Base-by-base conservation (phyloP, 2,888 invertebrate genomes). In the Tipula helvola region DNA sequence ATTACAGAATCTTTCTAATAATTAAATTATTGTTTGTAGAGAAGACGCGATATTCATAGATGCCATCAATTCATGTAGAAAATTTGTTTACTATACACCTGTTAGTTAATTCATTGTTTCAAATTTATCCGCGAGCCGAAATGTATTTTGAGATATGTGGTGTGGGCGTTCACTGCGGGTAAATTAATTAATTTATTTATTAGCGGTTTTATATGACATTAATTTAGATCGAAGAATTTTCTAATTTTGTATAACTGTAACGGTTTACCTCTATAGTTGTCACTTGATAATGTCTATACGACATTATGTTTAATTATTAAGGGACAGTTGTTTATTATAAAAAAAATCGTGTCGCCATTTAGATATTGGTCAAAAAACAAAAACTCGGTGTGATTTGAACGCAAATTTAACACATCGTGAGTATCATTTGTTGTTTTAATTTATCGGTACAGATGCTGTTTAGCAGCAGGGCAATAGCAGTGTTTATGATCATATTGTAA, bases 31-130 rank as follows among this genome's bases (percentile, higher is more conserved):
- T 71, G 71, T 71, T 71, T 18, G 71, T 71, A 18, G 71, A 71
- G 28, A 71, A 18, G 71, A 28, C 71, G 28, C 28, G 71, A 71
- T 71, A 71, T 71, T 71, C 71, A 71, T 71, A 71, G 18, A 16
- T 10, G n/a, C 71, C 71, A 71, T 71, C 71, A 71, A 71, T 71
- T 71, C 71, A 71, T 71, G 71, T 71, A 71, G 71, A 71, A 18
- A 71, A 71, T 71, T 71, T 71, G 71, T 71, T 71, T 71, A 71
- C 71, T 71, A 71, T 71, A 71, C 71, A 71, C 71, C 71, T 71
- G 71, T 28, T 71, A 71, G 28, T 71, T 71, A 71, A 71, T 71
- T 71, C 71, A 71, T 71, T 71, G 71, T 71, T 71, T 71, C 18
- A 71, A 71, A 71, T 71, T 71, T 71, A 71, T 71, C 71, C 71